phyloP scores from a whole-genome alignment of 2,888 invertebrate genomes.

The Rhagonycha fulva region DNA sequence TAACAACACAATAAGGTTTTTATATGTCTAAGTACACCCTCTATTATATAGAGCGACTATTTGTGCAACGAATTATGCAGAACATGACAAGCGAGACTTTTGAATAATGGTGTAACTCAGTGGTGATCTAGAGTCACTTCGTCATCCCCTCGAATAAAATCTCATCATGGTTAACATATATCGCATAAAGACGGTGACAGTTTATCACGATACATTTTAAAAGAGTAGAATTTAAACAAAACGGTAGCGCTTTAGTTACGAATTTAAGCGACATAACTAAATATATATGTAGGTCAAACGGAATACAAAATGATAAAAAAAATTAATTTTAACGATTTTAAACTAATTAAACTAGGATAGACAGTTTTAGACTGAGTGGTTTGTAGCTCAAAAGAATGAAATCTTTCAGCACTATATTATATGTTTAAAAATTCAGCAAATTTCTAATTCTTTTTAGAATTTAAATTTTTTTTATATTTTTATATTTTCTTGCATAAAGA shows the following conservation, averaged over 20 bases:
- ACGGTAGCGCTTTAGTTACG: background rate
- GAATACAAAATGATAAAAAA: background rate
- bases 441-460: too few relatives aligned
- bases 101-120: slow-evolving; percentile 21
- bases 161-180: background rate
- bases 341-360: too few relatives aligned
- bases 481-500: too few relatives aligned
- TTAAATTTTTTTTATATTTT: too few relatives aligned
- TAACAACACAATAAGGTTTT: slow-evolving; percentile 17
- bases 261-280: background rate
- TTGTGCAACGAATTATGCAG: slow-evolving; percentile 22
- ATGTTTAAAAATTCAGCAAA: too few relatives aligned
- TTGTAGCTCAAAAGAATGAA: too few relatives aligned
- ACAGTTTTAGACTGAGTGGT: too few relatives aligned
- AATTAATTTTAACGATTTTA: too few relatives aligned
- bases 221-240: background rate
- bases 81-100: slow-evolving; percentile 24
- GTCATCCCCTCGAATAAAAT: slow-evolving; percentile 22
- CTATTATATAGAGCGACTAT: slow-evolving; percentile 1
- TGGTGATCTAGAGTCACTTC: slow-evolving; percentile 15
- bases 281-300: background rate
- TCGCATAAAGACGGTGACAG: background rate
- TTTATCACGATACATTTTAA: background rate
- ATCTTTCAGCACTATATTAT: too few relatives aligned
- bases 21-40: slow-evolving; percentile 1